Percentiles rank a stretch among this genome's conserved stretches.
phyloP scores from a whole-genome alignment of 2,888 invertebrate genomes.

The Eristalinus aeneus region DNA sequence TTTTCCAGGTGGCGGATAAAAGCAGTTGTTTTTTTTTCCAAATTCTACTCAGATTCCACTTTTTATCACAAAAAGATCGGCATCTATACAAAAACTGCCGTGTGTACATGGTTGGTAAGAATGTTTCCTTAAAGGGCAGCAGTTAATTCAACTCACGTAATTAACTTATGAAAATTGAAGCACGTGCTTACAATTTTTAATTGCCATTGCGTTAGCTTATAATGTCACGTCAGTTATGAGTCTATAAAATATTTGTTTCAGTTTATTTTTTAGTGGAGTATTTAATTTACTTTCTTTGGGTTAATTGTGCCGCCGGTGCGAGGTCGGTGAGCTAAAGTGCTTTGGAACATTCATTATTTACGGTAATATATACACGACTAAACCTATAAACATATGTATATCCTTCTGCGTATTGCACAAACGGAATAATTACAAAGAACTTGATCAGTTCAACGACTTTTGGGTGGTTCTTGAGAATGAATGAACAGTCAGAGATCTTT shows the following conservation, averaged over 20 bases:
- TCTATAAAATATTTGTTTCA: not conserved
- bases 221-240: not conserved
- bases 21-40: not conserved
- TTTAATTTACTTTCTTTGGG: slow-evolving; percentile 2
- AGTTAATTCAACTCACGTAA: slow-evolving; percentile 7
- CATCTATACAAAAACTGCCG: not conserved
- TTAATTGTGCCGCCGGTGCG: not conserved
- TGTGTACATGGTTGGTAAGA: not conserved
- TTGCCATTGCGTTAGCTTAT: not conserved
- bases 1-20: slow-evolving; percentile 4
- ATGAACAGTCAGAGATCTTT: too few relatives aligned
- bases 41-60: not conserved
- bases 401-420: not conserved
- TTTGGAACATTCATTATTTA: not conserved
- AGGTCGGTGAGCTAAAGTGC: not conserved
- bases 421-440: not conserved
- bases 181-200: slow-evolving; percentile 1
- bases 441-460: not conserved
- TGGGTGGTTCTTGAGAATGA: too few relatives aligned
- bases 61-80: not conserved
- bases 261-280: not conserved
- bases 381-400: not conserved
- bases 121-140: not conserved
- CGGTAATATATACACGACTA: not conserved
- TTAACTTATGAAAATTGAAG: not conserved